Conservation (phyloP, 2,888 invertebrate species). For the Leucophenga montana region DNA sequence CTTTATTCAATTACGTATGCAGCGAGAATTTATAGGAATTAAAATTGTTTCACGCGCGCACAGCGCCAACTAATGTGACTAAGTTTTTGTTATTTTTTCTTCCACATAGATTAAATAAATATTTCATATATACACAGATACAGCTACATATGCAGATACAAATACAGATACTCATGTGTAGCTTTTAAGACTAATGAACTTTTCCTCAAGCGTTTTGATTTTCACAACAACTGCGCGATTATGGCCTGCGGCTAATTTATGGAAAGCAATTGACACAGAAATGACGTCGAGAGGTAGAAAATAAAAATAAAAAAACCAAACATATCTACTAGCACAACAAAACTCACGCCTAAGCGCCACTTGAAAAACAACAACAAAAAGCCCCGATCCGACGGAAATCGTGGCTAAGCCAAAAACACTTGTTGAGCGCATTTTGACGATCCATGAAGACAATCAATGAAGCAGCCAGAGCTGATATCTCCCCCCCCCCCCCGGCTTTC, state of each 20-base stretch:
- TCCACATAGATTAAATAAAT: too few relatives aligned
- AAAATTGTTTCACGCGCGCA: slow-evolving; percentile 58
- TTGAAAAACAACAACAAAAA: slow-evolving; percentile 49
- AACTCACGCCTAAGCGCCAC: slow-evolving; percentile 61
- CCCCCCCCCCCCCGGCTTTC: neutral
- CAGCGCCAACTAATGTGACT: slow-evolving; percentile 28
- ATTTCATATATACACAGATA: too few relatives aligned
- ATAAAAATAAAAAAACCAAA: slow-evolving; percentile 35
- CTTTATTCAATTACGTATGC: slow-evolving; percentile 7
- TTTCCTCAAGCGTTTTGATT: slow-evolving; percentile 9
- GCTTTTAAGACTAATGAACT: slow-evolving; percentile 21
- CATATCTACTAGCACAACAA: neutral
- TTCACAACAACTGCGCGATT: neutral
- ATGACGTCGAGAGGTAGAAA: slow-evolving; percentile 37
- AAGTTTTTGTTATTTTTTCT: slow-evolving; percentile 30
- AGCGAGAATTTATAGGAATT: slow-evolving; percentile 54
- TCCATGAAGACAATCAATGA: neutral
- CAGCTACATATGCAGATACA: too few relatives aligned
- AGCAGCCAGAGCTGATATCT: neutral
- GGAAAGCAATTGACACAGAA: slow-evolving; percentile 62
- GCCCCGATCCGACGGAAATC: neutral
- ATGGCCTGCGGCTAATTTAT: slow-evolving; percentile 39
- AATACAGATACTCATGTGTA: slow-evolving; percentile 30
- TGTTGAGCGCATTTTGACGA: slow-evolving; percentile 13
- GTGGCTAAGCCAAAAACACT: slow-evolving; percentile 11